Evolutionary conservation across 2,113 vertebrate genomes (phyloP).

Genomic region (Rutilus rutilus): DNA sequence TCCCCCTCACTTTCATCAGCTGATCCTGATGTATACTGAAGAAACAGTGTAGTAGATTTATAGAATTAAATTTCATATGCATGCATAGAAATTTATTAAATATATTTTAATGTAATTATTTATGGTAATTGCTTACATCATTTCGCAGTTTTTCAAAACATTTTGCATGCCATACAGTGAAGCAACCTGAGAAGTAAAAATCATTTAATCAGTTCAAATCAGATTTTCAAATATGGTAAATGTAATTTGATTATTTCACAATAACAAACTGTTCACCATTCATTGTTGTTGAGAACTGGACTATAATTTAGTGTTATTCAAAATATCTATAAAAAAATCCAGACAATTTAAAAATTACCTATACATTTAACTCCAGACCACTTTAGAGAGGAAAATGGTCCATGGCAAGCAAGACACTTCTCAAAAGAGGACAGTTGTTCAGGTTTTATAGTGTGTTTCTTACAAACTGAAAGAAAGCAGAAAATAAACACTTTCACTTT

Average conservation of each 20-base stretch:
- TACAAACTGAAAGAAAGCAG: background rate
- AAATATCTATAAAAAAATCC: background rate
- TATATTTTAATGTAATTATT: background rate
- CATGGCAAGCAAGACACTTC: background rate
- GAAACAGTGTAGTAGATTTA: background rate
- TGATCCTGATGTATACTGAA: too few species aligned
- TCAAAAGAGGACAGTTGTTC: background rate
- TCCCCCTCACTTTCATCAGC: too few species aligned
- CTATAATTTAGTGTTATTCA: background rate
- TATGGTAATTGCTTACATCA: background rate
- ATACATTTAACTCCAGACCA: background rate
- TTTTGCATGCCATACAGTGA: background rate
- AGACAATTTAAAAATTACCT: background rate
- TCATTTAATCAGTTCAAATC: background rate
- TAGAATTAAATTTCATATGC: background rate
- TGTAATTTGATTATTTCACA: background rate
- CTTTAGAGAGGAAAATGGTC: background rate
- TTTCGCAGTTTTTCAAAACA: background rate
- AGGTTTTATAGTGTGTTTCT: background rate
- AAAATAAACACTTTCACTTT: background rate
- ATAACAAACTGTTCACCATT: background rate
- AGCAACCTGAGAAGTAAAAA: background rate
- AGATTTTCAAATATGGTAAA: too few species aligned
- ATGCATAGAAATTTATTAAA: background rate
- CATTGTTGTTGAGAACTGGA: background rate